These are phyloP conservation scores for Metacarcinus magister DNA, from an alignment of 2,888 invertebrate genomes.

Conservation along the genomic window DNA sequence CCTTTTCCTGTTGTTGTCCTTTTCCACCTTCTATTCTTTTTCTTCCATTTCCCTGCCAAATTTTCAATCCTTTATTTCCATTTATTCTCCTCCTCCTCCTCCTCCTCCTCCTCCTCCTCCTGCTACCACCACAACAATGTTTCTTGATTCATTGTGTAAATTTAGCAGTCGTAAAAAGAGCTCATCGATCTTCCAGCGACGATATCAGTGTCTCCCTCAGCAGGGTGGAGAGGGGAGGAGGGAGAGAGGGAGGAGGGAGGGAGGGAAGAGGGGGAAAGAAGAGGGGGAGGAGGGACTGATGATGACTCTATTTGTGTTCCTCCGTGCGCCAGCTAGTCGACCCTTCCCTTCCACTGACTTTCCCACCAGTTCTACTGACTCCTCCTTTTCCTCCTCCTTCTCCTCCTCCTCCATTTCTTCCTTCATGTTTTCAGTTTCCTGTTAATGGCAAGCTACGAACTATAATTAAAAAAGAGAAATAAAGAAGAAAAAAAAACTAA, in stretches of 20 bases:
- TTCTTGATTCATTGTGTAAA: constrained; percentile 48
- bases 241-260: neutral
- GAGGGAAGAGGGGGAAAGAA: neutral
- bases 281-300: neutral
- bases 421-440: neutral
- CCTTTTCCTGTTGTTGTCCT: no score
- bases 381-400: neutral
- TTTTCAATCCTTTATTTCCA: neutral
- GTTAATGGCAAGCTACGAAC: neutral
- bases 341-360: neutral
- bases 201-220: constrained; percentile 53
- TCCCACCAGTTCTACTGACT: neutral
- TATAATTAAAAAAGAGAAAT: neutral
- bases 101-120: constrained; percentile 16
- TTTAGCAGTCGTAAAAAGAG: constrained; percentile 13
- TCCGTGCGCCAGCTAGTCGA: no score
- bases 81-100: neutral
- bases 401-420: neutral
- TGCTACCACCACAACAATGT: neutral
- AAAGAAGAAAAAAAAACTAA: neutral
- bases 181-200: constrained; percentile 56
- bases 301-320: neutral
- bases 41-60: neutral
- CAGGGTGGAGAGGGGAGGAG: neutral
- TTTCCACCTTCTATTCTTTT: neutral